phyloP scores from a whole-genome alignment of 2,113 vertebrate species.

The Coreoperca whiteheadi region DNA sequence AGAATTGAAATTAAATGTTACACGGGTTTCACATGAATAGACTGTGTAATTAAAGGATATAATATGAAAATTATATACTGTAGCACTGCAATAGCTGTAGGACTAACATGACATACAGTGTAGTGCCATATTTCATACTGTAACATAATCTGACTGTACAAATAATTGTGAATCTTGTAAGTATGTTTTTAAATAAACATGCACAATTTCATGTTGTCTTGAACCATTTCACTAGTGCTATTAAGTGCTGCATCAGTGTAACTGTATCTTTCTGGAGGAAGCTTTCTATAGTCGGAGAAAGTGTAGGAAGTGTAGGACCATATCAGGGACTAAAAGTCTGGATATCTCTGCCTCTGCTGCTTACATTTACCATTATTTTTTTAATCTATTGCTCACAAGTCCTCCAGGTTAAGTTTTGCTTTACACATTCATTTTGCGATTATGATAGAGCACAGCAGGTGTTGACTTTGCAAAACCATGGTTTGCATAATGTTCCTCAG shows the following conservation, averaged over 20 bases:
- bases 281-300: background rate
- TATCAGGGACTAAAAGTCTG: background rate
- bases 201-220: slow-evolving; percentile 28
- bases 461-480: background rate
- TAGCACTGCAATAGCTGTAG: slow-evolving; percentile 20
- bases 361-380: background rate
- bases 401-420: background rate
- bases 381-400: background rate
- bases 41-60: slow-evolving; percentile 16
- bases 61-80: slow-evolving; percentile 18
- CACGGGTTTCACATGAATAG: slow-evolving; percentile 27
- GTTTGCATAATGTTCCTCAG: background rate
- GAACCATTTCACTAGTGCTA: background rate
- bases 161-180: slow-evolving; percentile 64
- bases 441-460: background rate
- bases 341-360: background rate
- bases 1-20: slow-evolving; percentile 15
- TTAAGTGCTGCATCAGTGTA: background rate
- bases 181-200: slow-evolving; percentile 72
- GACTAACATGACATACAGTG: slow-evolving; percentile 51
- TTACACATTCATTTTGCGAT: background rate
- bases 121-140: slow-evolving; percentile 58
- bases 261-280: background rate
- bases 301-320: background rate
- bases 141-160: slow-evolving; percentile 68